phyloP scores from a whole-genome alignment of 2,113 vertebrate species.

The Argyrosomus japonicus region DNA sequence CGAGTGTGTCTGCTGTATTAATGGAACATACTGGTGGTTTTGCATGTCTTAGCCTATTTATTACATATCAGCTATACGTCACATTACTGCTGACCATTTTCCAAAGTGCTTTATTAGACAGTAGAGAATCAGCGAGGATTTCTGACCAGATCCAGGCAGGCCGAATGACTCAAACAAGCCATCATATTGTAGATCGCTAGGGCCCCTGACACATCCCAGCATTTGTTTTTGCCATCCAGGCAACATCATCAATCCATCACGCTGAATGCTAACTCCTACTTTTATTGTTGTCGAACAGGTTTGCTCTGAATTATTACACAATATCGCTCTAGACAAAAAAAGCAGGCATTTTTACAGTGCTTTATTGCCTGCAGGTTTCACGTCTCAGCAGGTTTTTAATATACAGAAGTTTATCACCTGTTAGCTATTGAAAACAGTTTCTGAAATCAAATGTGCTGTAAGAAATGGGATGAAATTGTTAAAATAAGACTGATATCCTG shows the following conservation, averaged over 20 bases:
- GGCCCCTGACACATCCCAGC: no score
- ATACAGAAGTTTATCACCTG: neutral
- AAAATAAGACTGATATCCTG: neutral
- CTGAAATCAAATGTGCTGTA: neutral
- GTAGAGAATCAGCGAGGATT: neutral
- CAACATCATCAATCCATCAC: neutral
- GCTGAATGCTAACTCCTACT: neutral
- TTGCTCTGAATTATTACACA: neutral
- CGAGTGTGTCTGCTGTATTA: slow-evolving; percentile 1
- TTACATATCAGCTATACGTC: slow-evolving; percentile 9
- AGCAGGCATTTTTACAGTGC: neutral
- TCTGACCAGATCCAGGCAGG: neutral
- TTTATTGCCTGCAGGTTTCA: neutral
- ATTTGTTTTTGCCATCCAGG: no score
- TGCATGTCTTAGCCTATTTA: slow-evolving; percentile 56
- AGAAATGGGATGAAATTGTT: neutral
- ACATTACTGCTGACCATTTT: slow-evolving; percentile 41
- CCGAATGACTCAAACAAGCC: no score
- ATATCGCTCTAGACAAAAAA: neutral
- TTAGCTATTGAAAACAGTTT: neutral
- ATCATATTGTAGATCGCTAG: neutral
- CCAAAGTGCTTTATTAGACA: slow-evolving; percentile 34
- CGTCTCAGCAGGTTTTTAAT: neutral
- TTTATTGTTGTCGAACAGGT: neutral
- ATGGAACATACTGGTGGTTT: slow-evolving; percentile 10